A percentile compares a stretch with the other conserved stretches of the same genome.
Conservation (phyloP, 2,888 invertebrate genomes). For the Thereva nobilitata region DNA sequence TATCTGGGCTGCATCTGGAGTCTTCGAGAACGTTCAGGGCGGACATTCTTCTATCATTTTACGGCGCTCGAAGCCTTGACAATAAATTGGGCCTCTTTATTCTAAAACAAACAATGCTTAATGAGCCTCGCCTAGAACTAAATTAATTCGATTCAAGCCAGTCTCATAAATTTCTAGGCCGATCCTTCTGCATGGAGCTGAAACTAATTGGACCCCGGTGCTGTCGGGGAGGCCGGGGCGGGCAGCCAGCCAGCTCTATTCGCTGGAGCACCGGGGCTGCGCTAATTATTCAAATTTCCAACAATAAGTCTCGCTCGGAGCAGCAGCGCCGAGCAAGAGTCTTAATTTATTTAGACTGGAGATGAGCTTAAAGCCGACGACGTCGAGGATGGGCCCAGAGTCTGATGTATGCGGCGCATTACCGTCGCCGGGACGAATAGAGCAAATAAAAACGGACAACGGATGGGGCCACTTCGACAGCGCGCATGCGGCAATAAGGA, state of each 20-base stretch:
- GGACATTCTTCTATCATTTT: neutral
- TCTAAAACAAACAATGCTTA: conserved; percentile 30
- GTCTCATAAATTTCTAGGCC: conserved; percentile 29
- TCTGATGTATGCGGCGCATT: neutral
- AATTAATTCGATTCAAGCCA: conserved; percentile 27
- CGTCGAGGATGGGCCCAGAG: neutral
- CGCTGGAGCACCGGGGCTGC: neutral
- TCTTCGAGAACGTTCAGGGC: conserved; percentile 1
- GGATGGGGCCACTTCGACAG: neutral
- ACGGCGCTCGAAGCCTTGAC: neutral
- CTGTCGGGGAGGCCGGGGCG: neutral
- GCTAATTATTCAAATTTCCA: conserved; percentile 32
- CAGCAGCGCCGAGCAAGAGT: conserved; percentile 18
- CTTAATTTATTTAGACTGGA: conserved; percentile 30
- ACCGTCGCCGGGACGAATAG: conserved; percentile 3
- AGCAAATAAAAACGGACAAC: neutral
- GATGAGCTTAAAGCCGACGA: conserved; percentile 13
- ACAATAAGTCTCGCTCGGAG: conserved; percentile 25
- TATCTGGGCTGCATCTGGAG: neutral
- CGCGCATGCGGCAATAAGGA: neutral
- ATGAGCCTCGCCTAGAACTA: conserved; percentile 32
- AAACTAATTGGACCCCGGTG: conserved; percentile 21
- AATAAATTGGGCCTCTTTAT: conserved; percentile 30
- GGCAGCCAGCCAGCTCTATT: neutral
- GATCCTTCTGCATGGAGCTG: conserved; percentile 25